Base-by-base conservation (phyloP, 2,113 vertebrate species). In the Gambusia holbrooki region DNA sequence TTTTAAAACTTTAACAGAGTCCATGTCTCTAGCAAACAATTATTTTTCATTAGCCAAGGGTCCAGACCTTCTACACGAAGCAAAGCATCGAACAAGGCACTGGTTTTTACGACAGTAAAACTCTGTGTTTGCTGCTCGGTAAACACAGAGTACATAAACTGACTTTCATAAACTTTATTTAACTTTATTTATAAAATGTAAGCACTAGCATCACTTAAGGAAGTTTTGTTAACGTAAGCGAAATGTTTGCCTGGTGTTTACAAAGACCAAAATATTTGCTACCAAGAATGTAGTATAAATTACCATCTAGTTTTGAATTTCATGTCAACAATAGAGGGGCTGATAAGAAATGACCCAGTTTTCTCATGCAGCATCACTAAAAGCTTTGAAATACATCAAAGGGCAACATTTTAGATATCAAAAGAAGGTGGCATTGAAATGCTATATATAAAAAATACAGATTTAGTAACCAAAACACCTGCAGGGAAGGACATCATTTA, bases 351-450 rank as follows among this genome's bases (percentile, higher is more conserved):
- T 45, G 3, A 62, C 27, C 71, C 60, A 60, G 63, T 54, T 61
- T 81, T 71, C 25, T 61, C 45, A 51, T 19, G 30, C 33, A 13
- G 30, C 67, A 70, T 71, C 11, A 30, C 15, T 22, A 62, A 66
- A 45, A 61, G 66, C 58, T 79, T 70, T 79, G 69, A 79, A 87
- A 84, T 76, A 63, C 68, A 78, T 78, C 67, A 64, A 72, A 78
- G 45, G 35, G 42, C 30, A 71, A 66, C 19, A 29, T 29, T 54
- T 19, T 65, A 64, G 28, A 42, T 64, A 77, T 76, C 54, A 76
- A 60, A 45, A 62, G 51, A 19, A 73, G 69, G 33, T 58, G 40
- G 2, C 42, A 74, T 40, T 64, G 58, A 82, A 76, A 62, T 76
- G 0, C 64, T 70, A 61, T 40, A 37, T 42, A 42, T 48, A 62